Conservation (phyloP, 37 sponge, comb jelly and placozoan species). For the Oopsacas minuta region DNA sequence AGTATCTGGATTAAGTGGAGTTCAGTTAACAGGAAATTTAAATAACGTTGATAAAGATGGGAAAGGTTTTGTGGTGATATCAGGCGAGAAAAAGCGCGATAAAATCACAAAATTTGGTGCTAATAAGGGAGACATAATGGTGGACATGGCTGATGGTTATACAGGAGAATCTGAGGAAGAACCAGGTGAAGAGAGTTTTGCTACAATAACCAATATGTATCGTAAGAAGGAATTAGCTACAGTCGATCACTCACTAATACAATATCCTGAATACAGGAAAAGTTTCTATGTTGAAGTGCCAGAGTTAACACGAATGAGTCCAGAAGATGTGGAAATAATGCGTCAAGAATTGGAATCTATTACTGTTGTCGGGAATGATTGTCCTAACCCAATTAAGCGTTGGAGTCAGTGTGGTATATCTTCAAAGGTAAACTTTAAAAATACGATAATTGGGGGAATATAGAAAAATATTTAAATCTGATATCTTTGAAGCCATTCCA, state of each 20-base stretch:
- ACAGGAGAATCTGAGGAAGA: slow-evolving; percentile 83
- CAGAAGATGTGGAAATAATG: slow-evolving; percentile 57
- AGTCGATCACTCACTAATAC: slow-evolving; percentile 65
- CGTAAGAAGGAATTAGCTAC: slow-evolving; percentile 76
- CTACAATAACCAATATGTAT: slow-evolving; percentile 44
- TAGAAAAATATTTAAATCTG: too few species aligned
- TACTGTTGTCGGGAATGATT: slow-evolving; percentile 78
- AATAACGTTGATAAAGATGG: not conserved
- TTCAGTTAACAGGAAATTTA: slow-evolving; percentile 22
- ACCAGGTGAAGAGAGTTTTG: slow-evolving; percentile 44
- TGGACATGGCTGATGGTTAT: slow-evolving; percentile 74
- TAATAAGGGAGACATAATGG: slow-evolving; percentile 77
- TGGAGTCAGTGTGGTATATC: slow-evolving; percentile 88
- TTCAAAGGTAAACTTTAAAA: slow-evolving; percentile 22
- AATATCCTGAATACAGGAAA: slow-evolving; percentile 72
- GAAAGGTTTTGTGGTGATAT: not conserved
- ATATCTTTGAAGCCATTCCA: too few species aligned
- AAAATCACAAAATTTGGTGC: not conserved
- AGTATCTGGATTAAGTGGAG: slow-evolving; percentile 23
- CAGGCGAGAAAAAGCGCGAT: not conserved
- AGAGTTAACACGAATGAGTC: slow-evolving; percentile 77
- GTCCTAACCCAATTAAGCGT: slow-evolving; percentile 87
- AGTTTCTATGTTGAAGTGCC: slow-evolving; percentile 94
- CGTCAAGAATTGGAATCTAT: slow-evolving; percentile 62
- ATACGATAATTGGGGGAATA: too few species aligned